Evolutionary conservation across 2,113 vertebrate species (phyloP).

Genomic region (Perccottus glenii): DNA sequence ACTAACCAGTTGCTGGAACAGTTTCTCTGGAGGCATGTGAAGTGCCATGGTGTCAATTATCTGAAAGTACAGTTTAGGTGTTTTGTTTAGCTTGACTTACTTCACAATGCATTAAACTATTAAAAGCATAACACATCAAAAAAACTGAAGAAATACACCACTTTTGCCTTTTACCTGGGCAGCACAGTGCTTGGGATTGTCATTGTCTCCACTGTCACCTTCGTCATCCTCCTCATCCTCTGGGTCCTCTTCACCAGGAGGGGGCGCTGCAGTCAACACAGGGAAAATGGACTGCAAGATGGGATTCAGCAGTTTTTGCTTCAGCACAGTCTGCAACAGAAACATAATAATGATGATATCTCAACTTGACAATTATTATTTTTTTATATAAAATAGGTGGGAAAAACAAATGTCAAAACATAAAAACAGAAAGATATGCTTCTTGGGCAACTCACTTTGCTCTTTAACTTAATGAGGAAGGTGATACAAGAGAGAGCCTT

Average conservation of each 20-base stretch:
- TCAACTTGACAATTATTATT: too few relatives aligned
- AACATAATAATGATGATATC: neutral
- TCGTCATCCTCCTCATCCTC: conserved; percentile 81
- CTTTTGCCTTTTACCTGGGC: conserved; percentile 79
- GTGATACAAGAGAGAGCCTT: conserved; percentile 84
- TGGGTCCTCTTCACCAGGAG: conserved; percentile 83
- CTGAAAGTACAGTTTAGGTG: conserved; percentile 60
- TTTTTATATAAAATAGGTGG: neutral
- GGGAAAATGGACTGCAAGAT: conserved; percentile 86
- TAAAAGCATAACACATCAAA: neutral
- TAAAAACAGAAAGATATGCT: neutral
- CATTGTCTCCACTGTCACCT: conserved; percentile 73
- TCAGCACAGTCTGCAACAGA: conserved; percentile 79
- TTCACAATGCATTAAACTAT: neutral
- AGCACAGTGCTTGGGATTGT: conserved; percentile 86
- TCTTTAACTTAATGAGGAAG: conserved; percentile 86
- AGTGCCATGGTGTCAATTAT: conserved; percentile 89
- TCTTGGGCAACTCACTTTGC: conserved; percentile 72
- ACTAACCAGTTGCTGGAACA: conserved; percentile 86
- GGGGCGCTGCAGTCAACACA: conserved; percentile 82
- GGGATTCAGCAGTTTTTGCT: conserved; percentile 83
- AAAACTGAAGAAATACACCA: neutral
- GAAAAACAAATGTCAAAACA: neutral
- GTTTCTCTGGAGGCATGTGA: conserved; percentile 88
- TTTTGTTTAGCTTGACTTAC: neutral